These are phyloP conservation scores for Heliconius melpomene DNA, from an alignment of 1,140 invertebrate genomes.

Conservation along the genomic window DNA sequence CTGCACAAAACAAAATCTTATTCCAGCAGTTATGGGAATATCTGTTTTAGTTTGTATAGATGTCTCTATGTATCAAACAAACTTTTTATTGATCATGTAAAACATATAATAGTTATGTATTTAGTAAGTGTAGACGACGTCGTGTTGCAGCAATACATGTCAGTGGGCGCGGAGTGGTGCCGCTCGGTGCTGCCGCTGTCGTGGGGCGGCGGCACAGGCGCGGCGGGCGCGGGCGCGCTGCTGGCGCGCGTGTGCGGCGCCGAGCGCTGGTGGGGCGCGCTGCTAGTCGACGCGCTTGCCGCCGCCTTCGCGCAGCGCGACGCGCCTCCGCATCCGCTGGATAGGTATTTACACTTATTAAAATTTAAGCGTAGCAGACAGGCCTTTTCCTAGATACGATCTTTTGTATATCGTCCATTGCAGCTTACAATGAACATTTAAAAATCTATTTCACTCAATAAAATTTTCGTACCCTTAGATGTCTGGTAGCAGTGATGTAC, in stretches of 20 bases:
- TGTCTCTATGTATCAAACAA: too few species aligned
- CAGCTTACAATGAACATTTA: too few species aligned
- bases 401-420: too few species aligned
- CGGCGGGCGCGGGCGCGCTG: conserved; percentile 85
- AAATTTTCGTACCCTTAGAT: conserved; percentile 77
- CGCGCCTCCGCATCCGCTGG: conserved; percentile 90
- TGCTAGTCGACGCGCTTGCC: conserved; percentile 90
- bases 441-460: neutral
- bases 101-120: too few species aligned
- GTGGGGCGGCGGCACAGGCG: conserved; percentile 82
- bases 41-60: too few species aligned
- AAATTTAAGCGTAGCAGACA: too few species aligned
- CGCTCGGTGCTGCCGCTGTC: conserved; percentile 59
- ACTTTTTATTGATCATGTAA: too few species aligned
- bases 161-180: conserved; percentile 58
- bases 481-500: conserved; percentile 93
- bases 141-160: conserved; percentile 47
- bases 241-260: conserved; percentile 90
- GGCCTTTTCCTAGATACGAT: too few species aligned
- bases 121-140: too few species aligned
- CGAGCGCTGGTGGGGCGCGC: conserved; percentile 93
- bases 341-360: conserved; percentile 83
- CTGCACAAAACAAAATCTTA: too few species aligned
- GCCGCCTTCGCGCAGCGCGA: conserved; percentile 90
- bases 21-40: too few species aligned